Evolutionary conservation across 2,797 vertebrate species (phyloP), one percentile per base, ranked within the genome.

Genomic region (Sebastes ruberrimus): DNA sequence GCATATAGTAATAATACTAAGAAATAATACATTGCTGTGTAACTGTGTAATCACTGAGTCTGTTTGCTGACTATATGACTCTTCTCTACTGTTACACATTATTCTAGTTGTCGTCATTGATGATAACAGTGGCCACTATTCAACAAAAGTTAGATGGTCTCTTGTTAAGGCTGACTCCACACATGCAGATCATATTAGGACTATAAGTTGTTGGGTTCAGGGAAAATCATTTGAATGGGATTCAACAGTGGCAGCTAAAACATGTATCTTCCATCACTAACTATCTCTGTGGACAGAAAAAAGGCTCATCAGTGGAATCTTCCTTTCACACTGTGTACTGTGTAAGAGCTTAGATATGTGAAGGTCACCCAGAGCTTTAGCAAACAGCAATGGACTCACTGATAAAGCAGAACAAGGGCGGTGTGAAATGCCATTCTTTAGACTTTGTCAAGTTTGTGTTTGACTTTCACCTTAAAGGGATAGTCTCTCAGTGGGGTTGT

Each of bases 401-500:
- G 85, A 91, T 87, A 76, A 85, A 76, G 76, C n/a, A 74, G 69
- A 73, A 72, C 72, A 55, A 74, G 67, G 59, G 46, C 33, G 11
- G 62, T 80, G 75, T 88, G 63, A 90, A 81, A 75, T 59, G 25
- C 27, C 80, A 60, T 3, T 23, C 62, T 33, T n/a, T 61, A 68
- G 28, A 46, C 16, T 46, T 49, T 49, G 16, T 49, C 46, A 49
- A 46, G 55, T 66, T 27, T 27, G n/a, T 72, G 28, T 88, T 88
- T 86, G 85, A 92, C 79, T 66, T 86, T 91, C 81, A 78, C 68
- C 23, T 8, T 49, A 32, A 63, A 53, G 14, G 49, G 49, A 53
- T 22, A 53, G 49, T 53, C 20, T n/a, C 7, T n/a, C 9, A n/a
- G 49, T 53, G 49, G 20, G 7, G 20, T 53, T 53, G 20, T 53